phyloP scores from a whole-genome alignment of 53 echinoderm and acorn worm genomes.

The Apostichopus leukothele region DNA sequence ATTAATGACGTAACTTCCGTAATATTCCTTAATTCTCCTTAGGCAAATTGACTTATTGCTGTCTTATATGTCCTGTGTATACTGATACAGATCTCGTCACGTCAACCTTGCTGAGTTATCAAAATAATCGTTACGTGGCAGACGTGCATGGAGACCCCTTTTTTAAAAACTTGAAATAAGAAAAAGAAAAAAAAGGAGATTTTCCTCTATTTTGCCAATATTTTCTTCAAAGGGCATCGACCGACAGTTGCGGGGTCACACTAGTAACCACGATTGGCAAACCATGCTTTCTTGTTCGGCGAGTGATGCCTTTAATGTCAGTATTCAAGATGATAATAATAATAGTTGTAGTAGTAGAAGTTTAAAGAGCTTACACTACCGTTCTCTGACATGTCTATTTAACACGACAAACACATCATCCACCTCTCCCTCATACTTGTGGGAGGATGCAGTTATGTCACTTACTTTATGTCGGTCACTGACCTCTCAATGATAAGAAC shows the following conservation, averaged over 20 bases:
- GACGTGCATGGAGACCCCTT: no score
- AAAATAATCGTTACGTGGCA: no score
- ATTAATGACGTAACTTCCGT: no score
- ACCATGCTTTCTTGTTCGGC: constrained; percentile 4
- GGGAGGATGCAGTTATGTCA: neutral
- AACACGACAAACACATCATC: neutral
- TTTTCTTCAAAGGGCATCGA: constrained; percentile 4
- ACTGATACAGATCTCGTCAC: no score
- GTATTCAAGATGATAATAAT: neutral
- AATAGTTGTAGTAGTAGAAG: neutral
- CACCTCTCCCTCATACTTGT: neutral
- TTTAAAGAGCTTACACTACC: neutral
- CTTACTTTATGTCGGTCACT: neutral
- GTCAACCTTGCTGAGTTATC: no score
- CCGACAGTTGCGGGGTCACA: neutral
- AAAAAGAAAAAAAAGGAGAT: no score
- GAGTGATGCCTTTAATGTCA: neutral
- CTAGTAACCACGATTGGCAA: neutral
- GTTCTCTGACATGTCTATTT: neutral
- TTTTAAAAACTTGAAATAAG: no score
- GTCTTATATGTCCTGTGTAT: no score
- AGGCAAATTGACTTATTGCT: no score
- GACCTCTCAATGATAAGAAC: neutral
- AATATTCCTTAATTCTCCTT: no score
- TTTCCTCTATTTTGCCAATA: no score